Conservation (phyloP, 2,888 invertebrate species). For the Drosophila robusta region DNA sequence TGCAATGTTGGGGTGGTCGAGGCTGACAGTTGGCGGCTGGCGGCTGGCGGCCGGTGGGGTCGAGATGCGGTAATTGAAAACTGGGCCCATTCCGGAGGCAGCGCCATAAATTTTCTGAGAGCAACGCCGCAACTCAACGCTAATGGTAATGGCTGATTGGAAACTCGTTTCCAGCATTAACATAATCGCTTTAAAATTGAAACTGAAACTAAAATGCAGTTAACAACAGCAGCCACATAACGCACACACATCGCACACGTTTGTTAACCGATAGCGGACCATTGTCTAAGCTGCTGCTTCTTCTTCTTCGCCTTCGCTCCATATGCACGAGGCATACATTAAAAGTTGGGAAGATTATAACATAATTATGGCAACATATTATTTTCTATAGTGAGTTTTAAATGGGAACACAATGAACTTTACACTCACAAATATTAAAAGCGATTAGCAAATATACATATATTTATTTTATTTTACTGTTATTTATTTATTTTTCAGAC, state of each 20-base stretch:
- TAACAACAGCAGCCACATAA: conserved; percentile 50
- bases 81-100: conserved; percentile 61
- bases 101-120: conserved; percentile 65
- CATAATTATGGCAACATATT: not conserved
- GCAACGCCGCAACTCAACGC: conserved; percentile 47
- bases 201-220: conserved; percentile 76
- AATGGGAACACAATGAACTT: no score
- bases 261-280: conserved; percentile 46
- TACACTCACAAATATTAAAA: no score
- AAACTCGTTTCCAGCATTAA: conserved; percentile 76
- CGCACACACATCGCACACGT: conserved; percentile 43
- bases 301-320: not conserved
- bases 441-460: no score
- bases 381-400: no score
- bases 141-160: conserved; percentile 75
- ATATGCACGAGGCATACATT: conserved; percentile 12
- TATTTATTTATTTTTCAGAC: no score
- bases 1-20: conserved; percentile 31
- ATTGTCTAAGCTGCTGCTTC: conserved; percentile 39
- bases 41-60: conserved; percentile 34
- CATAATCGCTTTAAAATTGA: conserved; percentile 81
- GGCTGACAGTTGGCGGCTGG: not conserved
- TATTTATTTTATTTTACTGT: no score
- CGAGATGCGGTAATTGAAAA: conserved; percentile 71
- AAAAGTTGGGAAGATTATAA: not conserved